phyloP scores from a whole-genome alignment of 1,140 invertebrate species.

The Linepithema humile region DNA sequence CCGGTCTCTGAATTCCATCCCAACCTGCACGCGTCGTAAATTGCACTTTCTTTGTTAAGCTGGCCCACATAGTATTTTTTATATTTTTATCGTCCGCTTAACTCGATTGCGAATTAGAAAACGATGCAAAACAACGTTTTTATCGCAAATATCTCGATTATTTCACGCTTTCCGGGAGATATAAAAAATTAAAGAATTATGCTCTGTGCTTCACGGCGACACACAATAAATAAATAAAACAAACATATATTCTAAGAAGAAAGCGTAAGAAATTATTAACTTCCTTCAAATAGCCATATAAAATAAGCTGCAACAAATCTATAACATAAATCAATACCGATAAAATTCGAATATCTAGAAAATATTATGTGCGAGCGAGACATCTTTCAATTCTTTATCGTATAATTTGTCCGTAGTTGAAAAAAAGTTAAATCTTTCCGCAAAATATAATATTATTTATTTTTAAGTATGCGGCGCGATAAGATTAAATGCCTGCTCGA shows the following conservation, averaged over 20 bases:
- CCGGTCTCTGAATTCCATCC: neutral
- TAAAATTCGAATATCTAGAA: neutral
- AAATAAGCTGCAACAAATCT: too few species aligned
- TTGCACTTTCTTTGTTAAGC: conserved; percentile 16
- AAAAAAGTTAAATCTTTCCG: neutral
- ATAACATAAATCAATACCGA: neutral
- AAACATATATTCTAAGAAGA: neutral
- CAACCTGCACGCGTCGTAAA: neutral
- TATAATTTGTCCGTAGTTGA: neutral
- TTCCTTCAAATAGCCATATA: neutral
- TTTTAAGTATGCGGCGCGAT: neutral
- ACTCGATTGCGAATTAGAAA: conserved; percentile 10
- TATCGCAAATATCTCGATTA: neutral
- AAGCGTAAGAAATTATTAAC: neutral
- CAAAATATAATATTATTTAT: neutral
- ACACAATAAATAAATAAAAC: neutral
- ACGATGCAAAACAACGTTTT: neutral
- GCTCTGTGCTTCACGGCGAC: neutral
- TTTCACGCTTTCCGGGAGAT: neutral
- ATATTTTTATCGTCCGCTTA: neutral
- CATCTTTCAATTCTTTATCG: too few species aligned
- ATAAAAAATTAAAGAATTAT: neutral
- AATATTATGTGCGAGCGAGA: too few species aligned
- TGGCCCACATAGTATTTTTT: neutral
- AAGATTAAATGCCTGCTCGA: neutral